Conservation (phyloP, 2,888 invertebrate genomes). For the Erebia epiphron region DNA sequence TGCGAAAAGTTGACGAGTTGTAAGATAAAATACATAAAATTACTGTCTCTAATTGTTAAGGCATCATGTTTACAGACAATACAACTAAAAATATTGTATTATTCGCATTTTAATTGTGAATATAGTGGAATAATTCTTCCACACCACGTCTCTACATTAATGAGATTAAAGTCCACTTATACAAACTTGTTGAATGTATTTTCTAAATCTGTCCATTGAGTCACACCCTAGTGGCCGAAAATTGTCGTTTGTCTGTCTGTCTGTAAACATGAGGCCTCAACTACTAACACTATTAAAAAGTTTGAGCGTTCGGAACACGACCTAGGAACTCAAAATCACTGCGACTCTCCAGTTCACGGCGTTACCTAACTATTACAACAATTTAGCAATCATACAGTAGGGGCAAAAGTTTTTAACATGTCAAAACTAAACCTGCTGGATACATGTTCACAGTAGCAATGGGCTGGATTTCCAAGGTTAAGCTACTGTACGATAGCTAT, state of each 20-base stretch:
- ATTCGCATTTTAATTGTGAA: too few relatives aligned
- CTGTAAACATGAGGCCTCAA: slow-evolving; percentile 1
- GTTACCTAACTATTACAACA: slow-evolving; percentile 21
- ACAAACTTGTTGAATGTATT: too few relatives aligned
- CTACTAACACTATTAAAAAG: slow-evolving; percentile 1
- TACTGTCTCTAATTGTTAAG: neutral
- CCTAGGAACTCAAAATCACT: slow-evolving; percentile 26
- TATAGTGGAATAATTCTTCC: too few relatives aligned
- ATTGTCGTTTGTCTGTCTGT: too few relatives aligned
- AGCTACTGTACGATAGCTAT: too few relatives aligned
- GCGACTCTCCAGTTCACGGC: slow-evolving; percentile 4
- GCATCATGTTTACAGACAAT: slow-evolving; percentile 7
- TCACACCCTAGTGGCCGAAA: too few relatives aligned
- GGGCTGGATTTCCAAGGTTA: too few relatives aligned
- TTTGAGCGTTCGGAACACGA: slow-evolving; percentile 20
- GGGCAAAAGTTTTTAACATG: too few relatives aligned
- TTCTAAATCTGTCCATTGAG: too few relatives aligned
- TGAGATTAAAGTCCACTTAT: too few relatives aligned
- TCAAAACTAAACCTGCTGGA: neutral
- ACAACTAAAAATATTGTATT: neutral
- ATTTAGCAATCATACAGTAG: slow-evolving; percentile 33
- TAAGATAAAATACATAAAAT: neutral
- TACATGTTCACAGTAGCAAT: neutral
- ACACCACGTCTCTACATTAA: too few relatives aligned
- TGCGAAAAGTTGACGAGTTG: slow-evolving; percentile 13